Conservation (phyloP, 1,140 invertebrate genomes). For the Solen grandis region DNA sequence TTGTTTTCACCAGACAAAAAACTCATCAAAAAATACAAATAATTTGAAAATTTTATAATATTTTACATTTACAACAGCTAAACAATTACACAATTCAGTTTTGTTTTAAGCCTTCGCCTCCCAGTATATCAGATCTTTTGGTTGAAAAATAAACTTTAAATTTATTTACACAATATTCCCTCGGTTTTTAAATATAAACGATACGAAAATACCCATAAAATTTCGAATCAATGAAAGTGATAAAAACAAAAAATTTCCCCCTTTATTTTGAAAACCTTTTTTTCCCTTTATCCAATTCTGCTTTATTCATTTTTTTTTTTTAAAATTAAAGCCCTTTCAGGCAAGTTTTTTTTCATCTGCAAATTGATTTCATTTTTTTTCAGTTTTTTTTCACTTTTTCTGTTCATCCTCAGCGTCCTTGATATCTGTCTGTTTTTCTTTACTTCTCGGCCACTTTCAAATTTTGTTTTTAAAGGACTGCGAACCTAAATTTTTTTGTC, state of each 20-base stretch:
- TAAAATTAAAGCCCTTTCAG: conserved; percentile 77
- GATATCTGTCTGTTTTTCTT: conserved; percentile 70
- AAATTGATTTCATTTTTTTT: conserved; percentile 76
- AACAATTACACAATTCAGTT: no score
- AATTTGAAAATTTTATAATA: no score
- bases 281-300: conserved; percentile 76
- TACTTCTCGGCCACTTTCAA: conserved; percentile 70
- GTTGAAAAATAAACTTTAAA: no score
- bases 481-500: conserved; percentile 77
- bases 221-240: no score
- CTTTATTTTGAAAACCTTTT: conserved; percentile 72
- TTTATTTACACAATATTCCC: no score
- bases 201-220: no score
- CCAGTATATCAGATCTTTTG: no score
- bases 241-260: conserved; percentile 64
- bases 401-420: conserved; percentile 76
- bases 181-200: no score
- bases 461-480: conserved; percentile 75
- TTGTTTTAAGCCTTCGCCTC: no score
- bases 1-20: no score
- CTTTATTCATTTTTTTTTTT: conserved; percentile 70
- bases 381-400: conserved; percentile 72
- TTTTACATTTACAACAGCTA: no score
- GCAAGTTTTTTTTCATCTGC: conserved; percentile 75
- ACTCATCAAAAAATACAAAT: no score